phyloP scores from a whole-genome alignment of 2,797 vertebrate genomes.

The Peromyscus eremicus region DNA sequence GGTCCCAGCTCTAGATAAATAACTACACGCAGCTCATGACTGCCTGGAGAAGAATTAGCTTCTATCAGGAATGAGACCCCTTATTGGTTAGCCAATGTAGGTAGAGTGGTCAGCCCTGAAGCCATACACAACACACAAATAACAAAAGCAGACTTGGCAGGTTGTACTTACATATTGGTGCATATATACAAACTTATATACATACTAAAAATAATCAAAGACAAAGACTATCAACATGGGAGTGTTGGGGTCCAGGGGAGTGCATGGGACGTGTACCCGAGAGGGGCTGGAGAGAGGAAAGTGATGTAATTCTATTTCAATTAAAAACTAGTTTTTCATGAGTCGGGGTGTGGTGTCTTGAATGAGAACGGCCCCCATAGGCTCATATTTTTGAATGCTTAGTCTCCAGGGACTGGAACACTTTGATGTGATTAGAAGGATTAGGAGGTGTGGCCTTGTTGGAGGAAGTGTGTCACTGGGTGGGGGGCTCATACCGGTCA shows the following conservation, averaged over 20 bases:
- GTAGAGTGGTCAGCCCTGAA: too few relatives aligned
- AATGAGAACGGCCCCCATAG: too few relatives aligned
- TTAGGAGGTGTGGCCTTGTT: neutral
- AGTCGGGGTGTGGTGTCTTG: neutral
- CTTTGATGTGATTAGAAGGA: neutral
- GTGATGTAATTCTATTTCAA: neutral
- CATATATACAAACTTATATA: neutral
- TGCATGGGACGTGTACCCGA: neutral
- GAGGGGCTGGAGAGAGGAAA: neutral
- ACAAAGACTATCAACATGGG: neutral
- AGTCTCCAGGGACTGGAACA: too few relatives aligned
- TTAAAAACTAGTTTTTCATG: neutral
- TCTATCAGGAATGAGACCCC: neutral
- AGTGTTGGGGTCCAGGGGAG: neutral
- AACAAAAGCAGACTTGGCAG: neutral
- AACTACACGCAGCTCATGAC: neutral
- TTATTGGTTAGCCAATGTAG: neutral
- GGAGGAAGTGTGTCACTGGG: neutral
- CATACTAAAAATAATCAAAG: neutral
- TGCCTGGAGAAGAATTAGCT: neutral
- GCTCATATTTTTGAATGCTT: neutral
- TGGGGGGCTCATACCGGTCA: neutral
- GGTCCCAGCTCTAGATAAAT: neutral
- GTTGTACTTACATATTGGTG: neutral
- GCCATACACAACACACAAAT: neutral